Base-by-base conservation (phyloP, 53 echinoderm and acorn worm genomes). In the Astropecten irregularis region DNA sequence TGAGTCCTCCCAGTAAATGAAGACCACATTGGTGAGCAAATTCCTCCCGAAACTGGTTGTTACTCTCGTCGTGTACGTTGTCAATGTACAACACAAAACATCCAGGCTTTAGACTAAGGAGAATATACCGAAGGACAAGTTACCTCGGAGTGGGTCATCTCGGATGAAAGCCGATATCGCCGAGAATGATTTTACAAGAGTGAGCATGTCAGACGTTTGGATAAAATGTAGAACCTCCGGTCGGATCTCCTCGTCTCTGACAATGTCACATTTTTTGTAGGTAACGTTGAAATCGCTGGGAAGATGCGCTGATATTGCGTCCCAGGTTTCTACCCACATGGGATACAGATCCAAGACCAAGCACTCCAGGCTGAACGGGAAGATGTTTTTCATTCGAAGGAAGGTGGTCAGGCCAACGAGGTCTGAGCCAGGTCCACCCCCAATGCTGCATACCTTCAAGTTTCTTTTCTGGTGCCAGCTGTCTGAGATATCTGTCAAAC, bases 391-490 rank as follows among this genome's bases (percentile, higher is more conserved):
- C 30, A 61, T 62, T 32, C 48, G 61, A 15, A 77, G 47, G 47
- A 77, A 77, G 9, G 44, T 4, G 9, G 58, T 31, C 47, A 77
- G 44, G 13, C 77, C 77, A 62, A 77, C 46, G 61, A 77, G 61
- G 9, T 77, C 77, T 9, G 77, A 77, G 20, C 77, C 77, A 0
- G 77, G 77, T 27, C 77, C 77, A 9, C 77, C 77, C 9, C 77
- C 77, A 1, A 77, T 46, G 77, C 77, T 59, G 62, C 77, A 77
- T 20, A 77, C 61, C 27, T 30, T 59, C 19, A 77, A 19, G 20
- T 8, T 42, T 10, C 30, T 46, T 23, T 30, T 61, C 32, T 46
- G 27, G 1, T 60, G 15, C 15, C 64, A n/a, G n/a, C n/a, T n/a
- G n/a, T n/a, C n/a, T n/a, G n/a, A n/a, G n/a, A n/a, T n/a, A n/a